Percentiles rank a stretch among this genome's conserved stretches.
These are phyloP conservation scores for Drosophila bocqueti DNA, from an alignment of 1,140 invertebrate species.

Conservation along the genomic window DNA sequence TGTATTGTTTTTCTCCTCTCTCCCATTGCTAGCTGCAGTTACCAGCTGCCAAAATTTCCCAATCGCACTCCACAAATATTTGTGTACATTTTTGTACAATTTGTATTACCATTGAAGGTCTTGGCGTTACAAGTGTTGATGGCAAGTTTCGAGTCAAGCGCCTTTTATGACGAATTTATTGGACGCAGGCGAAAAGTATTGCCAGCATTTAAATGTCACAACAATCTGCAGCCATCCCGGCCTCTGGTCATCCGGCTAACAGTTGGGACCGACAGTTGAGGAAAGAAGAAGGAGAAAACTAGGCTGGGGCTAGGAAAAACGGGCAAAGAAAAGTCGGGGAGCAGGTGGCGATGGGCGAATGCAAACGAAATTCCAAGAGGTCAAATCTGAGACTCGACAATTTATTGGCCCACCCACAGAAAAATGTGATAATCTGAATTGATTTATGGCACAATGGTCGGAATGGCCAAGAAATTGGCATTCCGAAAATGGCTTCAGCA, in stretches of 20 bases:
- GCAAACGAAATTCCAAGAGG: slow-evolving; percentile 14
- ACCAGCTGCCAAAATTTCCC: slow-evolving; percentile 60
- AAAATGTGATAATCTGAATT: slow-evolving; percentile 35
- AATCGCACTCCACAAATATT: slow-evolving; percentile 57
- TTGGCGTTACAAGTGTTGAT: slow-evolving; percentile 60
- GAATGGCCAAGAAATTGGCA: slow-evolving; percentile 11
- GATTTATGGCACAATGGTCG: slow-evolving; percentile 19
- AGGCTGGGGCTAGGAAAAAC: not conserved
- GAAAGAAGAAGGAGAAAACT: not conserved
- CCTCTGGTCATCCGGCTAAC: slow-evolving; percentile 21
- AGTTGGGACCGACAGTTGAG: slow-evolving; percentile 46
- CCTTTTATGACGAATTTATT: slow-evolving; percentile 66
- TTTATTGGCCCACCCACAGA: slow-evolving; percentile 26
- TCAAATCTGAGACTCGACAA: slow-evolving; percentile 20
- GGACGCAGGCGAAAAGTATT: slow-evolving; percentile 35
- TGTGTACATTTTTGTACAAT: slow-evolving; percentile 48
- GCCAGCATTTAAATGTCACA: slow-evolving; percentile 52
- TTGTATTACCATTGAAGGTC: slow-evolving; percentile 45
- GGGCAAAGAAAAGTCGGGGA: slow-evolving; percentile 8
- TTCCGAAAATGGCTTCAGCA: not conserved
- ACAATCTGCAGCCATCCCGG: slow-evolving; percentile 42
- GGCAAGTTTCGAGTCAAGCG: slow-evolving; percentile 56
- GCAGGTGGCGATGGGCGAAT: slow-evolving; percentile 13
- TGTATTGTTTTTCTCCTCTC: slow-evolving; percentile 24
- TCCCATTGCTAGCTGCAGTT: slow-evolving; percentile 31